phyloP scores from a whole-genome alignment of 2,888 invertebrate genomes.

The Electrophaes corylata region DNA sequence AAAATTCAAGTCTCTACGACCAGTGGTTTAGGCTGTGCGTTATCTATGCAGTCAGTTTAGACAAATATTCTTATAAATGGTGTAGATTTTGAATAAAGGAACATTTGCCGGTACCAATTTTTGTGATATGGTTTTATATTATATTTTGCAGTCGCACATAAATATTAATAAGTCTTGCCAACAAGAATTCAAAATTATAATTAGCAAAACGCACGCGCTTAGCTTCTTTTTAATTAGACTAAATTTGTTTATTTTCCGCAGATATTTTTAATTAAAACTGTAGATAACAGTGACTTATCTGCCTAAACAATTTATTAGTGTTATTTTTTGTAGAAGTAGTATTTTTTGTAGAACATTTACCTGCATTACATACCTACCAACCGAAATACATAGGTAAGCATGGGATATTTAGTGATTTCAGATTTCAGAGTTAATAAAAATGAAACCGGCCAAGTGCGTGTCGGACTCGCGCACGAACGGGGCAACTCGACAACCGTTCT shows the following conservation, averaged over 20 bases:
- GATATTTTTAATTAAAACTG: neutral
- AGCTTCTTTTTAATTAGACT: neutral
- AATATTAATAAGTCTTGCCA: constrained; percentile 1
- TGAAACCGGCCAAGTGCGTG: too few species aligned
- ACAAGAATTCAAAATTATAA: constrained; percentile 2
- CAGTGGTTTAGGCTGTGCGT: too few species aligned
- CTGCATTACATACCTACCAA: too few species aligned
- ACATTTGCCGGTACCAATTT: neutral
- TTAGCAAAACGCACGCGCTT: constrained; percentile 6
- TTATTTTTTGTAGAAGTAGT: neutral
- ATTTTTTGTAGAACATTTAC: too few species aligned
- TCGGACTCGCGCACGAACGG: too few species aligned
- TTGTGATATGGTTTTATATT: neutral
- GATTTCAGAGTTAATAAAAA: too few species aligned
- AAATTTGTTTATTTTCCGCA: neutral
- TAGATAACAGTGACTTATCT: neutral
- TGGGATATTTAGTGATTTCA: too few species aligned
- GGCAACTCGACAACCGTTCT: too few species aligned
- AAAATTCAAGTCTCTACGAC: too few species aligned
- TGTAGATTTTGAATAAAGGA: neutral
- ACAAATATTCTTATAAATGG: neutral
- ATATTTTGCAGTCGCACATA: neutral
- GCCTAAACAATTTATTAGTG: neutral
- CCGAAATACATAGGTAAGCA: too few species aligned
- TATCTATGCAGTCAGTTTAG: too few species aligned